Percentiles rank a stretch among this genome's conserved stretches.
Conservation (phyloP, 2,888 invertebrate genomes). For the Cheilosia scutellata region DNA sequence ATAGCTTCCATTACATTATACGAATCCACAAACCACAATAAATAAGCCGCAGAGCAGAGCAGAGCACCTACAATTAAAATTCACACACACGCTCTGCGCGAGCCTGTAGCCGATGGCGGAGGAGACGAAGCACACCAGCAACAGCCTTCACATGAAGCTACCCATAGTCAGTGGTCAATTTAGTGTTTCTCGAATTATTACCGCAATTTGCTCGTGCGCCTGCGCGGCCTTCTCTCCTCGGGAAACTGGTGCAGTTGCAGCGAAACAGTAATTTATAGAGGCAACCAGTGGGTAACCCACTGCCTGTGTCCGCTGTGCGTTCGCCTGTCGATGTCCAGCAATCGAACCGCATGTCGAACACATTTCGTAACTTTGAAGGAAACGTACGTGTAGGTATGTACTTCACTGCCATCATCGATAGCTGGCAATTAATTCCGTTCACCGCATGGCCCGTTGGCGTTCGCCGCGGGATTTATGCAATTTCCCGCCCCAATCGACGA, state of each 20-base stretch:
- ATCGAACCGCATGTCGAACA: slow-evolving; percentile 27
- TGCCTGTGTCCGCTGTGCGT: background rate
- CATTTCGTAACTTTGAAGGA: slow-evolving; percentile 28
- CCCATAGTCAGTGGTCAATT: slow-evolving; percentile 44
- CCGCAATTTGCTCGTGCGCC: slow-evolving; percentile 59
- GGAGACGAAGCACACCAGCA: too few relatives aligned
- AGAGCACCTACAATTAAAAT: slow-evolving; percentile 64
- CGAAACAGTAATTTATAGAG: slow-evolving; percentile 28
- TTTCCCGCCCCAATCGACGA: slow-evolving; percentile 6
- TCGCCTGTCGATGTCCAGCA: slow-evolving; percentile 1
- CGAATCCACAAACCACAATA: slow-evolving; percentile 22
- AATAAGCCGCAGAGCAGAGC: slow-evolving; percentile 18
- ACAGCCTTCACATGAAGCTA: background rate
- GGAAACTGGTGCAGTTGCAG: slow-evolving; percentile 50
- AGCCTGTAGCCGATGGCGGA: background rate
- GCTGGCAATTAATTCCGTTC: slow-evolving; percentile 64
- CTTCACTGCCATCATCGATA: background rate
- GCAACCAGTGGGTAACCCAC: background rate
- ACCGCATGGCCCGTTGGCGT: background rate
- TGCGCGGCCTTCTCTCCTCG: slow-evolving; percentile 25
- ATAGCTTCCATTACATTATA: slow-evolving; percentile 64
- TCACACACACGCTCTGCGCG: slow-evolving; percentile 19
- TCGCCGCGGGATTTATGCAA: slow-evolving; percentile 16
- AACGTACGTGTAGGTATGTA: background rate
- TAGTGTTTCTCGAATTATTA: slow-evolving; percentile 47